Conservation (phyloP, 2,888 invertebrate species). For the Agriotes lineatus region DNA sequence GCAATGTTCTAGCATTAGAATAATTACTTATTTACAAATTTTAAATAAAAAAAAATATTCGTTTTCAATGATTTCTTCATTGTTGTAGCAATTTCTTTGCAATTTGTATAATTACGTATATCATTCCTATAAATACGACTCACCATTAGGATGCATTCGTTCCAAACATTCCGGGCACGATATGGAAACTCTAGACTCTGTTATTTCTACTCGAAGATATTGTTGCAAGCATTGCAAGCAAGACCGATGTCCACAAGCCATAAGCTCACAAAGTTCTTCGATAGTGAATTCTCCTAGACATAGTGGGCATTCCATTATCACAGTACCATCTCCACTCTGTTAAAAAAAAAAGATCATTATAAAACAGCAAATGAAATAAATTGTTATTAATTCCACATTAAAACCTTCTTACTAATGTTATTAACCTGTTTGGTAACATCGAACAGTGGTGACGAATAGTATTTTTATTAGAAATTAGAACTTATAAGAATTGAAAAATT, state of each 20-base stretch:
- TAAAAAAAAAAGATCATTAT: background rate
- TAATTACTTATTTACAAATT: too few species aligned
- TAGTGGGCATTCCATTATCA: constrained; percentile 81
- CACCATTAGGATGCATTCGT: constrained; percentile 92
- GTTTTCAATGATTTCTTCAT: too few species aligned
- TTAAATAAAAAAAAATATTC: too few species aligned
- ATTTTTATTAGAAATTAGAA: too few species aligned
- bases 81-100: too few species aligned
- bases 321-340: constrained; percentile 66
- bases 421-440: too few species aligned
- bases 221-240: constrained; percentile 89
- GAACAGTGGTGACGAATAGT: too few species aligned
- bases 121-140: constrained; percentile 50
- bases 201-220: constrained; percentile 94
- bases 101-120: too few species aligned
- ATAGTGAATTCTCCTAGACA: constrained; percentile 78
- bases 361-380: background rate
- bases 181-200: constrained; percentile 90
- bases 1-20: background rate
- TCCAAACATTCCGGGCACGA: constrained; percentile 96
- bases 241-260: constrained; percentile 88
- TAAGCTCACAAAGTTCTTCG: constrained; percentile 80
- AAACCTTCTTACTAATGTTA: too few species aligned
- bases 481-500: too few species aligned
- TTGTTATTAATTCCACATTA: too few species aligned